These are phyloP conservation scores for Zosterops lateralis DNA, from an alignment of 2,113 vertebrate genomes.

Conservation along the genomic window DNA sequence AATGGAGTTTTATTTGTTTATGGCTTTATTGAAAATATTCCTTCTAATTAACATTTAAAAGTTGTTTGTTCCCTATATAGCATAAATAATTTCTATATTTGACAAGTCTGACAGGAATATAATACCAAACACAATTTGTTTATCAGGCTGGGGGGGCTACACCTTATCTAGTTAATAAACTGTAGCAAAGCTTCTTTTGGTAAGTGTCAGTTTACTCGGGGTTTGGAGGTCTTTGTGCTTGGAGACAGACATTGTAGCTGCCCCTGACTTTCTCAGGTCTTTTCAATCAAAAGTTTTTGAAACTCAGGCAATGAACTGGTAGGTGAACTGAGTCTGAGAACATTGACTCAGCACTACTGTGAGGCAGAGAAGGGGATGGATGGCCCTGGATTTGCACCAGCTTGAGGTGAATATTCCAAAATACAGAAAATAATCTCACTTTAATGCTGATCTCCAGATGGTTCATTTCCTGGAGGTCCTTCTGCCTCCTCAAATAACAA, in stretches of 20 bases:
- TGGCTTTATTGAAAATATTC: background rate
- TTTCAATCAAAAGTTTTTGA: background rate
- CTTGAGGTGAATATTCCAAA: background rate
- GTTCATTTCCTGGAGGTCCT: background rate
- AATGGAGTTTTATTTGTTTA: background rate
- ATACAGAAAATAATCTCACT: background rate
- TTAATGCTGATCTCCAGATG: background rate
- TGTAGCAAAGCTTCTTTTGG: background rate
- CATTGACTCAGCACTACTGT: background rate
- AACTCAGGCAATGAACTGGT: background rate
- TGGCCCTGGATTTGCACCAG: background rate
- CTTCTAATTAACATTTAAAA: background rate
- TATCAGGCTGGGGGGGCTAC: background rate
- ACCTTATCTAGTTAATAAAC: slow-evolving; percentile 5
- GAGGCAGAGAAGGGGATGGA: background rate
- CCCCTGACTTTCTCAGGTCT: background rate
- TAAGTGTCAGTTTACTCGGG: background rate
- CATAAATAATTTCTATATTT: background rate
- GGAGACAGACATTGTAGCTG: background rate
- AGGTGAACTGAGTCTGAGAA: background rate
- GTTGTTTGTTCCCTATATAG: background rate
- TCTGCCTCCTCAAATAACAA: background rate
- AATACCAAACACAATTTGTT: background rate
- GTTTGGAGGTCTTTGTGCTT: background rate
- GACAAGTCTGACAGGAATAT: background rate